A percentile compares a stretch with the other conserved stretches of the same genome.
Conservation (phyloP, 2,797 vertebrate species). For the Pseudochaenichthys georgianus region DNA sequence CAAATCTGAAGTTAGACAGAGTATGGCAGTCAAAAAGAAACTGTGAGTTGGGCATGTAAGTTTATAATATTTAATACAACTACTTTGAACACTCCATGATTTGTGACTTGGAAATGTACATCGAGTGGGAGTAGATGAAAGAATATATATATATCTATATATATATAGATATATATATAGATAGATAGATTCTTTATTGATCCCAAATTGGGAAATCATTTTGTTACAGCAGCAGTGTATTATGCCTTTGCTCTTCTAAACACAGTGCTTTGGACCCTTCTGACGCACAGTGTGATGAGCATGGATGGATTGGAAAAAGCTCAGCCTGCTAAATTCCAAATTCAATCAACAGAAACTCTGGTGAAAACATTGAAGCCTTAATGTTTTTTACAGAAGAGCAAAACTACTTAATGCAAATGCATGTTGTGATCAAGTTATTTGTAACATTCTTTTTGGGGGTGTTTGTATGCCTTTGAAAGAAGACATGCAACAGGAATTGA, state of each 20-base stretch:
- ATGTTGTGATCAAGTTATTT: not conserved
- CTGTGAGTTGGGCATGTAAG: not conserved
- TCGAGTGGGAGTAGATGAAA: not conserved
- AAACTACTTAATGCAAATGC: not conserved
- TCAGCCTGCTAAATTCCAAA: not conserved
- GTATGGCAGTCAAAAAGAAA: not conserved
- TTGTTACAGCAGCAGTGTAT: too few relatives aligned
- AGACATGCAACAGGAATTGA: not conserved
- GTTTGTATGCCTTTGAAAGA: not conserved
- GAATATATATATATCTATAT: not conserved
- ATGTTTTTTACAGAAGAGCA: not conserved
- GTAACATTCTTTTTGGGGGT: not conserved
- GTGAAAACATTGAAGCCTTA: too few relatives aligned
- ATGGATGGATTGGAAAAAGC: not conserved
- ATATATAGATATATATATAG: too few relatives aligned
- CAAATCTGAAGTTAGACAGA: conserved; percentile 3
- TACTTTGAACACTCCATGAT: not conserved
- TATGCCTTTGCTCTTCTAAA: not conserved
- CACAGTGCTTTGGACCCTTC: not conserved
- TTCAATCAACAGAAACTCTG: not conserved
- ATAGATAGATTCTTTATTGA: too few relatives aligned
- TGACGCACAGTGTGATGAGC: conserved; percentile 6
- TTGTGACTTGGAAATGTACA: not conserved
- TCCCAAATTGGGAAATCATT: too few relatives aligned
- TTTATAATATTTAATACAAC: not conserved